Evolutionary conservation across 1,140 invertebrate genomes (phyloP), one percentile per base, ranked within the genome.

Genomic region (Drosophila varians): DNA sequence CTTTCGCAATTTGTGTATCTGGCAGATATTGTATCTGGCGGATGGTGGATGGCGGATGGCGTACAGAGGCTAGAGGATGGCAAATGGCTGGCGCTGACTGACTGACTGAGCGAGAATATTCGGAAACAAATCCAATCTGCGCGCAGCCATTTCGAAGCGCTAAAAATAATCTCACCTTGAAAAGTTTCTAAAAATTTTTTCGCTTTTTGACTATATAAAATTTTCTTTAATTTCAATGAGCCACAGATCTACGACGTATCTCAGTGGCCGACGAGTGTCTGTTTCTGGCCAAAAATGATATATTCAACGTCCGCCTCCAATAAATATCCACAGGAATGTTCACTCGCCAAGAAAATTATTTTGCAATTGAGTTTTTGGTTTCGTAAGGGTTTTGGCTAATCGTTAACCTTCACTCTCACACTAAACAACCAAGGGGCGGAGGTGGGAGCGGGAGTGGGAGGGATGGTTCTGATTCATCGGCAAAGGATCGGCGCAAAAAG

Each of bases 141-240:
- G 77, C 68, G 77, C 87, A 90, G 87, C 78, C 78, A 89, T 79
- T 87, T 73, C 83, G 68, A 77, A 70, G 62, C 55, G 61, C 82
- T 90, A 90, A 83, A 91, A 91, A 91, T 91, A 90, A 83, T 89
- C 87, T 91, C 90, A 91, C 90, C 90, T 91, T 91, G 90, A 91
- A 90, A 91, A 89, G 83, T 90, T 90, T 90, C 90, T 78, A 74
- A 72, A 80, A 72, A 74, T 66, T 66, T 66, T n/a, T 61, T 66
- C 60, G 62, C 60, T 66, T 66, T 45, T 66, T 66, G 62, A 66
- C 61, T 77, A 76, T 82, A 82, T 77, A 66, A 38, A 38, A 62
- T 74, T 79, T 80, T 75, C 80, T 75, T 61, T 53, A 47, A 69
- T 74, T 68, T 56, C 47, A 51, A 49, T 46, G 56, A 66, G 61